Evolutionary conservation across 2,797 vertebrate species (phyloP).

Genomic region (Okamejei kenojei): DNA sequence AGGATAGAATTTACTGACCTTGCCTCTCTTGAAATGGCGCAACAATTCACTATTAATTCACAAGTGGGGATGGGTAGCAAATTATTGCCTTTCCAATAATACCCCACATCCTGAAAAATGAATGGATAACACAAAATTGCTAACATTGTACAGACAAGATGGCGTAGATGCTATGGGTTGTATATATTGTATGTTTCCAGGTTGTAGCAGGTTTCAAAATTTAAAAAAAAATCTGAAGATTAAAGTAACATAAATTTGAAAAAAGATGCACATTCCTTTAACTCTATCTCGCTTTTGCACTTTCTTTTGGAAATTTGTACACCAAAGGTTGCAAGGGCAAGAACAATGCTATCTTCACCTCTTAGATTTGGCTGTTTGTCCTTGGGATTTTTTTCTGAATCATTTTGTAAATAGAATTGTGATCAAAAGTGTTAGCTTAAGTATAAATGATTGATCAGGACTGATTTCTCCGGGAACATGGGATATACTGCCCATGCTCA

Average conservation of each 20-base stretch:
- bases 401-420: not conserved
- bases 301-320: not conserved
- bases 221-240: not conserved
- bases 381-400: not conserved
- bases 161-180: not conserved
- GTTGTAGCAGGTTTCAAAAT: not conserved
- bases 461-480: not conserved
- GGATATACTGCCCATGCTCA: not conserved
- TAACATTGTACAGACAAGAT: too few relatives aligned
- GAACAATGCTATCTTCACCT: not conserved
- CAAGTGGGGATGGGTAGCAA: too few relatives aligned
- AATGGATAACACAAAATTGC: too few relatives aligned
- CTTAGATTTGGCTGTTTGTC: not conserved
- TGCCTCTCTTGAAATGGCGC: too few relatives aligned
- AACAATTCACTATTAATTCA: too few relatives aligned
- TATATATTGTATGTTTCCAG: not conserved
- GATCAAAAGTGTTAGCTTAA: too few relatives aligned
- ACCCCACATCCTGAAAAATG: too few relatives aligned
- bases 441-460: too few relatives aligned
- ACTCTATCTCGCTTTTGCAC: not conserved
- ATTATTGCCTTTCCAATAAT: too few relatives aligned
- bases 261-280: not conserved
- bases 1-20: too few relatives aligned
- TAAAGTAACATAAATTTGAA: not conserved
- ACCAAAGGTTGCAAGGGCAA: not conserved